Conservation (phyloP, 2,113 vertebrate genomes). For the Tapirus terrestris region DNA sequence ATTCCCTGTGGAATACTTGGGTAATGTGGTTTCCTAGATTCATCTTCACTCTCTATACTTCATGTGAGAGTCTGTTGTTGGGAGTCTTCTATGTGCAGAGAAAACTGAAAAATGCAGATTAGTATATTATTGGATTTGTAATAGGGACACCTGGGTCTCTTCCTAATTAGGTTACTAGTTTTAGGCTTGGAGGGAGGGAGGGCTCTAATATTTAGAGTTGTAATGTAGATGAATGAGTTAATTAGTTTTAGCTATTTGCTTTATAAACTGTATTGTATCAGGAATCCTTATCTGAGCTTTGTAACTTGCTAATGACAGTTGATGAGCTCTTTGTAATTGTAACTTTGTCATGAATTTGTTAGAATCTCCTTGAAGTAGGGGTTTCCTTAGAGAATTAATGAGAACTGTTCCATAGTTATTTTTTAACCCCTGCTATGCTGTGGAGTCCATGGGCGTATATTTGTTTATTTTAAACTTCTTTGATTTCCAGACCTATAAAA, state of each 20-base stretch:
- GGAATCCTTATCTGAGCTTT: slow-evolving; percentile 32
- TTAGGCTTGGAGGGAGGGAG: not conserved
- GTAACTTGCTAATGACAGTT: slow-evolving; percentile 11
- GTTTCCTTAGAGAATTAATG: slow-evolving; percentile 7
- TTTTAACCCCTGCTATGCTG: not conserved
- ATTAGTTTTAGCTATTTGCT: slow-evolving; percentile 20
- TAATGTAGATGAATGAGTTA: slow-evolving; percentile 7
- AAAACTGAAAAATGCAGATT: slow-evolving; percentile 38
- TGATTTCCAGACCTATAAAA: not conserved
- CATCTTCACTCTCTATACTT: not conserved
- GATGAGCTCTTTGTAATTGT: slow-evolving; percentile 16
- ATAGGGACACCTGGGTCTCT: not conserved
- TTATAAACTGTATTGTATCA: slow-evolving; percentile 11
- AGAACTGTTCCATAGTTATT: not conserved
- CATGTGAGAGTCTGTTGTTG: not conserved
- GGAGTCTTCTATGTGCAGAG: not conserved
- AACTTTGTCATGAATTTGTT: slow-evolving; percentile 40
- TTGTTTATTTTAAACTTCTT: slow-evolving; percentile 28
- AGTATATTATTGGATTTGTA: not conserved
- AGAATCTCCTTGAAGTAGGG: not conserved
- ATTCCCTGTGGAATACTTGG: slow-evolving; percentile 10
- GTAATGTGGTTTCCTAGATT: slow-evolving; percentile 1
- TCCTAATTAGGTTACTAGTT: not conserved
- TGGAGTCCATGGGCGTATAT: not conserved
- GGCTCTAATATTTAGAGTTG: not conserved